phyloP scores from a whole-genome alignment of 2,113 vertebrate genomes.

The Siniperca chuatsi region DNA sequence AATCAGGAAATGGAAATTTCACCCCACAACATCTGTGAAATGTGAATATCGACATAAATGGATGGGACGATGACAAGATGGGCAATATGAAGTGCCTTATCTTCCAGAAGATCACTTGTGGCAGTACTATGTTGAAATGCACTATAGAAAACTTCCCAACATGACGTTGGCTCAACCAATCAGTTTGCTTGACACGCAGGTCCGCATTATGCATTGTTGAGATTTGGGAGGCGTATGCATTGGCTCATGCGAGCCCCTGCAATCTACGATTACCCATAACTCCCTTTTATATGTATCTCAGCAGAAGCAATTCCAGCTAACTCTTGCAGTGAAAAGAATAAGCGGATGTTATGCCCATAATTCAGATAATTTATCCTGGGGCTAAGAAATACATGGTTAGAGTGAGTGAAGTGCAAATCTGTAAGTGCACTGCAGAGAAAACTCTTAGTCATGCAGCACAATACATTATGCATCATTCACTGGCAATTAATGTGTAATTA shows the following conservation, averaged over 20 bases:
- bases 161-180: background rate
- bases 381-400: background rate
- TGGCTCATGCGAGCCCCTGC: background rate
- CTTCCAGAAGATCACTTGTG: background rate
- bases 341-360: background rate
- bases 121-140: background rate
- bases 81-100: background rate
- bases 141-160: background rate
- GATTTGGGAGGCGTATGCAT: background rate
- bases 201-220: background rate
- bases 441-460: slow-evolving; percentile 41
- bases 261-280: background rate
- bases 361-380: background rate
- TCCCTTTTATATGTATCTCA: background rate
- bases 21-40: background rate
- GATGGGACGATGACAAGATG: background rate
- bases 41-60: background rate
- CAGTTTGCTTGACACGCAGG: background rate
- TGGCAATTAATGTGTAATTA: slow-evolving; percentile 49
- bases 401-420: background rate
- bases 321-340: background rate
- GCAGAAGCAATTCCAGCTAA: background rate
- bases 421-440: slow-evolving; percentile 18
- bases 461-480: slow-evolving; percentile 52
- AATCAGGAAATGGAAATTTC: background rate